phyloP scores from a whole-genome alignment of 2,888 invertebrate genomes.

The Oegoconia quadripuncta region DNA sequence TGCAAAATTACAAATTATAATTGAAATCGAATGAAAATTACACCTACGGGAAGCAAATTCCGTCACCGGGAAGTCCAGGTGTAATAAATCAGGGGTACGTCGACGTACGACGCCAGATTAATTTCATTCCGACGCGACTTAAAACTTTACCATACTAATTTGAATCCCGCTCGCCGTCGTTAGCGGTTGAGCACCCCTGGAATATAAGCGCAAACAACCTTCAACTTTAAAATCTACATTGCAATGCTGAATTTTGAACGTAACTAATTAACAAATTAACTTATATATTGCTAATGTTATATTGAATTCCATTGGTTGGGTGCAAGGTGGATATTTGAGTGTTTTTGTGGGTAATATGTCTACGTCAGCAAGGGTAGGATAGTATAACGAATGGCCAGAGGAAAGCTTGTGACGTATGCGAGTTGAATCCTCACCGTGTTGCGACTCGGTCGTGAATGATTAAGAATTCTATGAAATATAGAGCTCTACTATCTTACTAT shows the following conservation, averaged over 20 bases:
- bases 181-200: constrained; percentile 24
- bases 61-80: constrained; percentile 30
- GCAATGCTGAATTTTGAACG: no score
- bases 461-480: constrained; percentile 9
- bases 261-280: no score
- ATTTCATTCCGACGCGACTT: constrained; percentile 26
- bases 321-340: not conserved
- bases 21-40: constrained; percentile 21
- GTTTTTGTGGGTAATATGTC: no score
- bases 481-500: no score
- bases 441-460: constrained; percentile 10
- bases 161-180: constrained; percentile 24
- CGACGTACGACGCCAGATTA: constrained; percentile 26
- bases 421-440: constrained; percentile 11
- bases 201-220: not conserved
- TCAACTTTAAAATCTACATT: no score
- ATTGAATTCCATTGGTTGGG: no score
- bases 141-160: constrained; percentile 35
- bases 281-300: no score
- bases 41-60: constrained; percentile 7
- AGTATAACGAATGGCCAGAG: constrained; percentile 10
- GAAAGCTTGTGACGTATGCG: constrained; percentile 18
- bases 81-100: constrained; percentile 33
- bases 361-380: no score
- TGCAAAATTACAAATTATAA: no score